Evolutionary conservation across 1,140 invertebrate species (phyloP).

Genomic region (Bactericera cockerelli): DNA sequence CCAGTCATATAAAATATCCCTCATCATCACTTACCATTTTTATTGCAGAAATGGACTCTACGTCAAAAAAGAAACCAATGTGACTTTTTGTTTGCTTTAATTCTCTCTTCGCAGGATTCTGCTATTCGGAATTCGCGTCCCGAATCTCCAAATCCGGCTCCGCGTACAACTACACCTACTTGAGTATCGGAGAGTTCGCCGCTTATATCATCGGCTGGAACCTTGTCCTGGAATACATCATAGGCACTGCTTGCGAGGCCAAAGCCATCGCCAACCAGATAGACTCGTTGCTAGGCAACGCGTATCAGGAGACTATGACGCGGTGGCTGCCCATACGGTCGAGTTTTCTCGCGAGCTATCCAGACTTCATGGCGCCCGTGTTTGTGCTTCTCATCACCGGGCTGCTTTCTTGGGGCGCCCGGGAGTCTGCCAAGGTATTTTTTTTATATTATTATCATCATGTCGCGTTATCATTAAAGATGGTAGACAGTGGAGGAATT

Average conservation of each 20-base stretch:
- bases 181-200: slow-evolving; percentile 66
- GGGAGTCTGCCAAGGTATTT: not conserved
- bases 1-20: no score
- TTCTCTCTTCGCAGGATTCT: slow-evolving; percentile 45
- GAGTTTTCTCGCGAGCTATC: slow-evolving; percentile 32
- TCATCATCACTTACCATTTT: no score
- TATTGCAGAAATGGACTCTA: no score
- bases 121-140: slow-evolving; percentile 76
- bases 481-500: slow-evolving; percentile 59
- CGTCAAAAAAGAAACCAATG: no score
- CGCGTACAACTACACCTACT: slow-evolving; percentile 76
- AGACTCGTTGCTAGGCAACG: slow-evolving; percentile 58
- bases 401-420: not conserved
- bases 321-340: slow-evolving; percentile 51
- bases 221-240: slow-evolving; percentile 75
- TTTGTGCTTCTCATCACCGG: slow-evolving; percentile 19
- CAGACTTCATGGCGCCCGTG: slow-evolving; percentile 23
- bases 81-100: no score
- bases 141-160: slow-evolving; percentile 72
- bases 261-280: slow-evolving; percentile 79
- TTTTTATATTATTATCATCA: no score
- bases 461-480: slow-evolving; percentile 55
- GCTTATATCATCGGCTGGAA: slow-evolving; percentile 77
- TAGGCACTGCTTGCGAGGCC: slow-evolving; percentile 84
- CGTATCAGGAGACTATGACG: slow-evolving; percentile 51